phyloP scores from a whole-genome alignment of 2,113 vertebrate genomes.

The Dicerorhinus sumatrensis region DNA sequence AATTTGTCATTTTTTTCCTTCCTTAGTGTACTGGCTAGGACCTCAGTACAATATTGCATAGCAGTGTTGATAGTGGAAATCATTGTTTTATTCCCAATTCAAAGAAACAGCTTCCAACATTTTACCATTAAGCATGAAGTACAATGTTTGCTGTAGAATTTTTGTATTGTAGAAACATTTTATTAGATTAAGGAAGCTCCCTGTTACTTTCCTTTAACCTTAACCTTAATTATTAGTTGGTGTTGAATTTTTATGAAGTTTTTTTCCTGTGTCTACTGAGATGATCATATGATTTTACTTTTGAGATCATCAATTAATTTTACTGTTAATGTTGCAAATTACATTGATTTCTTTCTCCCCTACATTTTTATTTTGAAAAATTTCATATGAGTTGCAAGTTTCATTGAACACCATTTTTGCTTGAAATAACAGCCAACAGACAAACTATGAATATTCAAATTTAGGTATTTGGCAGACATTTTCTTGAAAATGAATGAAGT shows the following conservation, averaged over 20 bases:
- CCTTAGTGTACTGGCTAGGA: background rate
- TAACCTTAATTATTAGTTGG: background rate
- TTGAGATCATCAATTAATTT: background rate
- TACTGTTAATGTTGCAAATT: background rate
- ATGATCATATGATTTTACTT: background rate
- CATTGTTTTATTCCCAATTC: background rate
- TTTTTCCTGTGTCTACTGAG: background rate
- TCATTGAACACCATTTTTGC: constrained; percentile 5
- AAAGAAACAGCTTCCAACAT: background rate
- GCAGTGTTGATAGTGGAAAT: background rate
- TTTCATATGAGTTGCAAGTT: constrained; percentile 1
- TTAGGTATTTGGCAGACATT: constrained; percentile 16
- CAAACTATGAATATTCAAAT: constrained; percentile 35
- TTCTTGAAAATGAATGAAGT: constrained; percentile 46
- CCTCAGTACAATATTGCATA: background rate
- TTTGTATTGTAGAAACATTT: constrained; percentile 1
- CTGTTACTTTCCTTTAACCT: background rate
- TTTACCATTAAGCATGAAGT: background rate
- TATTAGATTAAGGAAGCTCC: background rate
- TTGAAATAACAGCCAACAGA: constrained; percentile 26
- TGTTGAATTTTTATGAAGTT: background rate
- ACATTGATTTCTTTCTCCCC: background rate
- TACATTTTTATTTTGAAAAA: constrained; percentile 5
- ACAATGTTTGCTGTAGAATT: background rate
- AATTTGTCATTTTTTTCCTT: background rate